These are phyloP conservation scores for Apeltes quadracus DNA, from an alignment of 2,113 vertebrate genomes.

Conservation along the genomic window DNA sequence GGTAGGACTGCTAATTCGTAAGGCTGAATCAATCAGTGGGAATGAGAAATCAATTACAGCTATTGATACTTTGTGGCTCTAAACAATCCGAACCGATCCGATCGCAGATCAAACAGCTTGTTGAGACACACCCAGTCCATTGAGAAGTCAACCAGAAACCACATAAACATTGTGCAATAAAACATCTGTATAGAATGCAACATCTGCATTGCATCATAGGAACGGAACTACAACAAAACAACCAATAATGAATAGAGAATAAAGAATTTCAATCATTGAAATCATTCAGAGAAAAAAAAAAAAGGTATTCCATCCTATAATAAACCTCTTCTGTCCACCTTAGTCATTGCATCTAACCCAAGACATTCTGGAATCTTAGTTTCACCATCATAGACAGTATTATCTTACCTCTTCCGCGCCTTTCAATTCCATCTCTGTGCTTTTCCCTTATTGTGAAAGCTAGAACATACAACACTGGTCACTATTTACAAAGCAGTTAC, in stretches of 20 bases:
- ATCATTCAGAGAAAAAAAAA: slow-evolving; percentile 64
- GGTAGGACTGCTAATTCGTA: slow-evolving; percentile 59
- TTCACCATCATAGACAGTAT: slow-evolving; percentile 57
- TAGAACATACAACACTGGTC: slow-evolving; percentile 55
- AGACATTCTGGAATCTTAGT: slow-evolving; percentile 71
- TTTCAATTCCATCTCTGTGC: slow-evolving; percentile 40
- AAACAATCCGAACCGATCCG: slow-evolving; percentile 48
- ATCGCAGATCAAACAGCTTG: slow-evolving; percentile 45
- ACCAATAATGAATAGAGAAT: slow-evolving; percentile 70
- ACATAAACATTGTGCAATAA: slow-evolving; percentile 68
- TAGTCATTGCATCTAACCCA: slow-evolving; percentile 77
- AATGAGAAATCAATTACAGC: slow-evolving; percentile 72
- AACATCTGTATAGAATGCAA: slow-evolving; percentile 61
- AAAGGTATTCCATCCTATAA: slow-evolving; percentile 77
- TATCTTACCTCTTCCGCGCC: slow-evolving; percentile 26
- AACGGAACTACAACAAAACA: slow-evolving; percentile 45
- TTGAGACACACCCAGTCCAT: slow-evolving; percentile 58
- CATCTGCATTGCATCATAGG: slow-evolving; percentile 44
- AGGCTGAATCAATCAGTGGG: slow-evolving; percentile 70
- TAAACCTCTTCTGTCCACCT: slow-evolving; percentile 71
- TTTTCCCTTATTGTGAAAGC: slow-evolving; percentile 49
- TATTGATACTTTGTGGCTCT: slow-evolving; percentile 57
- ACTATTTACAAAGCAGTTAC: slow-evolving; percentile 71
- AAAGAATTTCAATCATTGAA: slow-evolving; percentile 66
- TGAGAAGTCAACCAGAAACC: slow-evolving; percentile 56